Percentiles rank a stretch among this genome's conserved stretches.
These are phyloP conservation scores for Arizona elegans DNA, from an alignment of 2,113 vertebrate genomes.

Conservation along the genomic window DNA sequence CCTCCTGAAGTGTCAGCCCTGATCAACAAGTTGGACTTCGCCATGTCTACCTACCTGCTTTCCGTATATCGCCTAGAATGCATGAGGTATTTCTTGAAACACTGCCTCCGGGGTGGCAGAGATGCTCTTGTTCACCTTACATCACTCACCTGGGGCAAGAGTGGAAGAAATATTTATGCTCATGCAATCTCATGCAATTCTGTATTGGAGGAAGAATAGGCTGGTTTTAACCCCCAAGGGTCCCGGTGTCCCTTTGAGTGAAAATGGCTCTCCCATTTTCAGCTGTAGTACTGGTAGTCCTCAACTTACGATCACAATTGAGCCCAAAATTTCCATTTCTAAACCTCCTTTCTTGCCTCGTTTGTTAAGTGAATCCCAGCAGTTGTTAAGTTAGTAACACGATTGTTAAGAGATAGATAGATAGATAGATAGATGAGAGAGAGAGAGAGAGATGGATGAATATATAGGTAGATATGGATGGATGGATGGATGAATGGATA, in stretches of 20 bases:
- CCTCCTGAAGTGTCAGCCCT: constrained; percentile 86
- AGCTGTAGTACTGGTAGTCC: not conserved
- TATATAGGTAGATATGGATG: no score
- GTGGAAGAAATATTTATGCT: not conserved
- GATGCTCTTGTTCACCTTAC: not conserved
- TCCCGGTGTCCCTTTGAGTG: no score
- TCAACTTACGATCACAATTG: not conserved
- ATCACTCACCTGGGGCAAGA: not conserved
- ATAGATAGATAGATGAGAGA: no score
- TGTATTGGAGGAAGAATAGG: not conserved
- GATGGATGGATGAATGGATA: no score
- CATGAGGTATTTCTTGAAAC: constrained; percentile 79
- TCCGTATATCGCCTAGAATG: constrained; percentile 95
- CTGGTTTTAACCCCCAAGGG: not conserved
- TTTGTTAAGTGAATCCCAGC: not conserved
- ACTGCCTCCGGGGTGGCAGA: not conserved
- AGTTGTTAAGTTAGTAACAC: no score
- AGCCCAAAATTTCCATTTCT: not conserved
- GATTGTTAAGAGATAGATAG: no score
- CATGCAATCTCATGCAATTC: no score
- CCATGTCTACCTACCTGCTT: constrained; percentile 95
- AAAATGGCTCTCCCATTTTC: not conserved
- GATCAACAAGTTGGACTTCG: constrained; percentile 95
- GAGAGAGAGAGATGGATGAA: no score
- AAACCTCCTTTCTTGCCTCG: not conserved